These are phyloP conservation scores for Agrotis clavis DNA, from an alignment of 2,888 invertebrate species.

Conservation along the genomic window DNA sequence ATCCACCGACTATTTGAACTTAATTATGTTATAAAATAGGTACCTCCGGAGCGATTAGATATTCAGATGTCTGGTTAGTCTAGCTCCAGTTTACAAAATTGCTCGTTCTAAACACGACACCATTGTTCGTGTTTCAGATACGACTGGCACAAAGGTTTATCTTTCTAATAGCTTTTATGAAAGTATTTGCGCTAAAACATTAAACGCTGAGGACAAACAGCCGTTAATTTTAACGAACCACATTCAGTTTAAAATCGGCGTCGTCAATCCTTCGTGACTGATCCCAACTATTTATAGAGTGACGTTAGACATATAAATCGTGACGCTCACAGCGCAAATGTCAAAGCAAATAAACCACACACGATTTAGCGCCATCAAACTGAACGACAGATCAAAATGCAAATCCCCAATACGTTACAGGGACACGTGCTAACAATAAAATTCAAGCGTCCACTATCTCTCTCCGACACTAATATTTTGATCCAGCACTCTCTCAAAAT, in stretches of 20 bases:
- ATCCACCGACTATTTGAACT: constrained; percentile 52
- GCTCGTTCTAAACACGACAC: constrained; percentile 42
- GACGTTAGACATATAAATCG: constrained; percentile 64
- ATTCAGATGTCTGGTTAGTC: constrained; percentile 42
- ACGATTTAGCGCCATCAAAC: constrained; percentile 71
- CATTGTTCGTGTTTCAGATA: constrained; percentile 51
- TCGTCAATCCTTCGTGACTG: constrained; percentile 62
- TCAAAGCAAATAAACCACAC: constrained; percentile 72
- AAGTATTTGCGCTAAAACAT: constrained; percentile 52
- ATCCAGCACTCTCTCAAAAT: constrained; percentile 80
- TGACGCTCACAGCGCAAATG: constrained; percentile 54
- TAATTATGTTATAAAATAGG: constrained; percentile 57
- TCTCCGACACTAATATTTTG: constrained; percentile 80
- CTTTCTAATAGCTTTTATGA: constrained; percentile 38
- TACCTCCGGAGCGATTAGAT: constrained; percentile 39
- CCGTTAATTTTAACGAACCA: constrained; percentile 51
- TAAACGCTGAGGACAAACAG: constrained; percentile 48
- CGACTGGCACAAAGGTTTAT: constrained; percentile 47
- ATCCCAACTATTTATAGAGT: constrained; percentile 63
- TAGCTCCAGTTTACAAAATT: constrained; percentile 42
- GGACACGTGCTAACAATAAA: constrained; percentile 84
- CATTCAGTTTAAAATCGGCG: constrained; percentile 49
- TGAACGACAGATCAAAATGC: constrained; percentile 74
- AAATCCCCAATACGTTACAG: constrained; percentile 69
- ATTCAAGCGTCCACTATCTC: constrained; percentile 72